phyloP scores from a whole-genome alignment of 2,797 vertebrate species.

The Erpetoichthys calabaricus region DNA sequence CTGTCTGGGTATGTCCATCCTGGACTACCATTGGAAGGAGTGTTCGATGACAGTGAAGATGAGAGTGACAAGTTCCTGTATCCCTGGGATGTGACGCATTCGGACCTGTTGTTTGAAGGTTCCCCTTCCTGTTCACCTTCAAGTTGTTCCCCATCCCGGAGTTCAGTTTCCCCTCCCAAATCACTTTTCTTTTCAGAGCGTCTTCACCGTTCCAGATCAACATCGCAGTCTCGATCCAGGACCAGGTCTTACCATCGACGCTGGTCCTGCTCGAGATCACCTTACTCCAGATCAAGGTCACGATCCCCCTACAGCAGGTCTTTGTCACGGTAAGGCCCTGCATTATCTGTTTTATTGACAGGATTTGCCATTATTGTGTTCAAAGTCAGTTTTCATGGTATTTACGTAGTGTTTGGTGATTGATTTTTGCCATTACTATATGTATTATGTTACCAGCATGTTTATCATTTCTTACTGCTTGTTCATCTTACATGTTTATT shows the following conservation, averaged over 20 bases:
- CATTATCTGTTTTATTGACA: too few relatives aligned
- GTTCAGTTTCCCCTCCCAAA: conserved; percentile 80
- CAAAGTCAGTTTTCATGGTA: too few relatives aligned
- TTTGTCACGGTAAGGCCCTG: conserved; percentile 63
- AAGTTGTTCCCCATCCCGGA: conserved; percentile 84
- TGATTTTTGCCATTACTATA: too few relatives aligned
- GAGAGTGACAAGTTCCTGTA: conserved; percentile 78
- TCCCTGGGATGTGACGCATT: conserved; percentile 81
- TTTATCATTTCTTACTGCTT: too few relatives aligned
- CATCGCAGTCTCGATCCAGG: conserved; percentile 54
- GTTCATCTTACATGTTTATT: too few relatives aligned
- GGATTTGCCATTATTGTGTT: too few relatives aligned
- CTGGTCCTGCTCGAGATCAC: conserved; percentile 72
- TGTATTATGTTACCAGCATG: too few relatives aligned
- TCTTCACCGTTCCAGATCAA: conserved; percentile 37
- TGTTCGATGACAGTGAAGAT: conserved; percentile 75
- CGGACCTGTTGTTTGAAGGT: conserved; percentile 81
- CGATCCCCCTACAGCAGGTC: conserved; percentile 82
- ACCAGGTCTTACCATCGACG: conserved; percentile 60
- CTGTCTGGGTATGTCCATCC: conserved; percentile 75
- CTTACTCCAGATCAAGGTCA: conserved; percentile 72
- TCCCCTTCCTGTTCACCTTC: conserved; percentile 87
- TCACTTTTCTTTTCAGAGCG: conserved; percentile 61
- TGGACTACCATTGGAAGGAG: conserved; percentile 67
- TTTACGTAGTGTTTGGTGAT: too few relatives aligned